Base-by-base conservation (phyloP, 2,888 invertebrate species). In the Cephus pygmeus region DNA sequence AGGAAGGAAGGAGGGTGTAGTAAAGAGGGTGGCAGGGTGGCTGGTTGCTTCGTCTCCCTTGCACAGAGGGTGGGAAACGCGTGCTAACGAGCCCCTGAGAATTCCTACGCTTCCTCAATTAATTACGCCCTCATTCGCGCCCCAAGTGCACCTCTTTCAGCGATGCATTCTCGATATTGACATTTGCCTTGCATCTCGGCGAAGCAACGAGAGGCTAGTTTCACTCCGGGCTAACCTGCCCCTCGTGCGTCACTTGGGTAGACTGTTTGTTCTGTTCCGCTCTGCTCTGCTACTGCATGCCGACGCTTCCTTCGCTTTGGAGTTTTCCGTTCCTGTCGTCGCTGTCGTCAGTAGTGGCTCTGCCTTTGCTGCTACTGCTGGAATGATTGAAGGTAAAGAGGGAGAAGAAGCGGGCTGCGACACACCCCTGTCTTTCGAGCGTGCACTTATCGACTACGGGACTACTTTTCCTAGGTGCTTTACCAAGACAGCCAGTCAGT, bases 111-210 rank as follows among this genome's bases (percentile, higher is more conserved):
- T 85, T 82, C 82, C 85, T 77, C 77, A 81, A 90, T 91, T 91
- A 91, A 90, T 91, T 88, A 90, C 89, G 91, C 91, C 85, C 91
- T 89, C 89, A 88, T 91, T 91, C 89, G 87, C 90, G 87, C 90
- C 88, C 87, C 85, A 86, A 85, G 85, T 84, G 81, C 83, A 81
- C 81, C 76, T 82, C 82, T 85, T 83, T 84, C 84, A 80, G 80
- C 82, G 84, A 87, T 85, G 88, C 85, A 87, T 87, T 84, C 83
- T 82, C 88, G 88, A 89, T 89, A 90, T 88, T 90, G 90, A 90
- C 89, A 90, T 90, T 90, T 90, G 88, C 89, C 88, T 87, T 88
- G 88, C 81, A 81, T 84, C 82, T 80, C 83, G 77, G 76, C 73
- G 71, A 23, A 71, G 12, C n/a, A 23, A 71, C 1, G 71, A 31